Percentiles rank a stretch among this genome's conserved stretches.
These are phyloP conservation scores for Oreotragus oreotragus DNA, from an alignment of 2,113 vertebrate genomes.

Conservation along the genomic window DNA sequence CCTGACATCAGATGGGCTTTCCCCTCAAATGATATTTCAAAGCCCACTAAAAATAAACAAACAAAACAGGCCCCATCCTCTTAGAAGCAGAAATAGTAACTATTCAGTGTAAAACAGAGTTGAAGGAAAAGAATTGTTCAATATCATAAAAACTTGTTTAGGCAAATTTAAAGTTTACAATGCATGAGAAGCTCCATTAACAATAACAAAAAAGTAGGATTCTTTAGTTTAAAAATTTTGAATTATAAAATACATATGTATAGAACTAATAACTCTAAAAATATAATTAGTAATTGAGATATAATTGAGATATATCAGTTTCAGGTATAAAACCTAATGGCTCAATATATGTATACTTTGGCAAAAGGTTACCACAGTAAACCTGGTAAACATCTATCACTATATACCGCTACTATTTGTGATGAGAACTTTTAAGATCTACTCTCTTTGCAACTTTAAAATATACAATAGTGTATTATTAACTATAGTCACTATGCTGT, in stretches of 20 bases:
- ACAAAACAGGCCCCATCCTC: constrained; percentile 29
- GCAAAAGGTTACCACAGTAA: background rate
- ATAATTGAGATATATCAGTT: background rate
- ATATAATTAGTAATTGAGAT: background rate
- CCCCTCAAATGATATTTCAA: constrained; percentile 64
- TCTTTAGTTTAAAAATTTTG: background rate
- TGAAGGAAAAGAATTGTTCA: constrained; percentile 2
- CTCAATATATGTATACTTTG: background rate
- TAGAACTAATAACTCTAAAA: background rate
- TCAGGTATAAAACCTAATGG: background rate
- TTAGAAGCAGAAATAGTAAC: background rate
- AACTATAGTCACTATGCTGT: background rate
- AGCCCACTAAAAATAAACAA: constrained; percentile 59
- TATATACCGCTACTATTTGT: background rate
- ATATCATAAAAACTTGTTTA: background rate
- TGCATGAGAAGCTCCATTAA: background rate
- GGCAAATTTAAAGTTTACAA: background rate
- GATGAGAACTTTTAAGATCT: background rate
- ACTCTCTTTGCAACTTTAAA: background rate
- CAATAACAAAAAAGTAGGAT: background rate
- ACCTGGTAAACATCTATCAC: background rate
- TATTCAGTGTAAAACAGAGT: background rate
- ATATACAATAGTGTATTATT: background rate
- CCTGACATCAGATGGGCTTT: constrained; percentile 80
- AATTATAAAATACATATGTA: background rate